These are phyloP conservation scores for Hoplostethus atlanticus DNA, from an alignment of 2,797 vertebrate species.

Conservation along the genomic window DNA sequence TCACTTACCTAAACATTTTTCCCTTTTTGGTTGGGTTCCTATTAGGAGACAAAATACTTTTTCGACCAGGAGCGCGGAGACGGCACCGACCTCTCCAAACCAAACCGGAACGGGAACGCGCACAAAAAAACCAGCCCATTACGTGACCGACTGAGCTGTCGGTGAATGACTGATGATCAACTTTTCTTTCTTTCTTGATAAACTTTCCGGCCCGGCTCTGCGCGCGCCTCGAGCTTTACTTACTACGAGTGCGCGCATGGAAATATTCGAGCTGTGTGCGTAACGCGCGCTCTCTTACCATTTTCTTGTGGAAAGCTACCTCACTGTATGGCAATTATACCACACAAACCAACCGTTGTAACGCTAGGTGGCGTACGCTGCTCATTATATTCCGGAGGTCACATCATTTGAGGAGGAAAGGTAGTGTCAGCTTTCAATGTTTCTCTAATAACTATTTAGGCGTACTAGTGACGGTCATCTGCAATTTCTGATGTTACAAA, in stretches of 20 bases:
- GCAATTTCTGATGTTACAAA: too few species aligned
- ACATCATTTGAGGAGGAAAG: neutral
- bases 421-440: neutral
- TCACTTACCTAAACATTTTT: constrained; percentile 74
- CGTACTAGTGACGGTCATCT: too few species aligned
- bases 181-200: neutral
- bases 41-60: constrained; percentile 44
- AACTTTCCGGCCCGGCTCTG: constrained; percentile 4
- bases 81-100: constrained; percentile 78
- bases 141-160: constrained; percentile 42
- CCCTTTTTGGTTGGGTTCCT: constrained; percentile 47
- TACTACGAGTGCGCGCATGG: constrained; percentile 14
- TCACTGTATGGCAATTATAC: neutral
- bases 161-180: constrained; percentile 2
- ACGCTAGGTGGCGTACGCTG: constrained; percentile 51
- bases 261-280: constrained; percentile 11
- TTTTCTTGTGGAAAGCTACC: too few species aligned
- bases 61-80: constrained; percentile 74
- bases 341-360: neutral
- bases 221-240: neutral
- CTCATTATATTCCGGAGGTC: neutral
- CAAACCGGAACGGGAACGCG: constrained; percentile 68
- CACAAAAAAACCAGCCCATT: constrained; percentile 40
- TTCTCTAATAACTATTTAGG: neutral
- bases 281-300: constrained; percentile 11